These are phyloP conservation scores for Petrocephalus microphthalmus DNA, from an alignment of 2,113 vertebrate species.

Conservation along the genomic window DNA sequence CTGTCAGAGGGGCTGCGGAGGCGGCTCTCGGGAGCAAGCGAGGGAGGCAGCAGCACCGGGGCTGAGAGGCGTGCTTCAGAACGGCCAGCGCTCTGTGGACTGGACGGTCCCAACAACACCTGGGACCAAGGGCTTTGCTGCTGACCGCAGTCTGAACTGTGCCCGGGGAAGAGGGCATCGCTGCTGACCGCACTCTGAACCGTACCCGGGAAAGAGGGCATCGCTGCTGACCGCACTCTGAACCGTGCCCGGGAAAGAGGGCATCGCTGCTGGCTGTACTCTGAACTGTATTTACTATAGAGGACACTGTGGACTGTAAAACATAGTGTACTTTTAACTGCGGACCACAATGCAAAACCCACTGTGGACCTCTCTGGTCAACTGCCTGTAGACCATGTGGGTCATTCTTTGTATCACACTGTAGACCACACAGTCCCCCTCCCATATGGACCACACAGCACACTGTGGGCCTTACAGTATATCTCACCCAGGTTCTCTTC, in stretches of 20 bases:
- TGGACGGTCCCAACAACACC: not conserved
- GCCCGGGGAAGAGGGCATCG: no score
- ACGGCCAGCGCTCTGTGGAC: not conserved
- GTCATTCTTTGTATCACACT: no score
- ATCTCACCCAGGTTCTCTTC: not conserved
- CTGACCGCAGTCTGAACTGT: no score
- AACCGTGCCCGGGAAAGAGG: no score
- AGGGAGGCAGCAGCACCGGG: not conserved
- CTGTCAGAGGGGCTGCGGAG: not conserved
- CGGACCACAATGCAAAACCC: no score
- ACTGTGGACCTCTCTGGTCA: no score
- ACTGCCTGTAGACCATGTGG: no score
- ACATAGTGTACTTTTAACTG: no score
- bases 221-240: no score
- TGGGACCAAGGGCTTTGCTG: not conserved
- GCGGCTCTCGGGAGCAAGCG: not conserved
- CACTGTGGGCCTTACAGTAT: not conserved
- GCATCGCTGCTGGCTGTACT: not conserved
- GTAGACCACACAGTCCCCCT: no score
- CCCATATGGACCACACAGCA: not conserved
- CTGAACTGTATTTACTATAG: not conserved
- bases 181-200: not conserved
- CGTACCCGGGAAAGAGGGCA: not conserved
- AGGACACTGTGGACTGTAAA: no score
- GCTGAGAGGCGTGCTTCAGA: not conserved